Evolutionary conservation across 1,140 invertebrate genomes (phyloP).

Genomic region (Psilanteris sp.): DNA sequence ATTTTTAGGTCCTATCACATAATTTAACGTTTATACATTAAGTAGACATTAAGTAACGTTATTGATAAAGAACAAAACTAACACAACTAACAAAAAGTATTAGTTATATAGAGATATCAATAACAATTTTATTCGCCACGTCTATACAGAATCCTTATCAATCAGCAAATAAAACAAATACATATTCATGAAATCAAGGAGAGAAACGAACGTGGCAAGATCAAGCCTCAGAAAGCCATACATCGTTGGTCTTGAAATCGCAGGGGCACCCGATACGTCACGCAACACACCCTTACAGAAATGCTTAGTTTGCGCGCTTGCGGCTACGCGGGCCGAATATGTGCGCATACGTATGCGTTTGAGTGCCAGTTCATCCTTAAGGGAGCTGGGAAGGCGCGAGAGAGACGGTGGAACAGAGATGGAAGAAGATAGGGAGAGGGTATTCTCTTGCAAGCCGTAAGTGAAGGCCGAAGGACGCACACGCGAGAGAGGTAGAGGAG

Average conservation of each 20-base stretch:
- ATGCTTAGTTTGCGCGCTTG: conserved; percentile 76
- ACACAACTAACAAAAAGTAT: no score
- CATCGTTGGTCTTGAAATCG: conserved; percentile 46
- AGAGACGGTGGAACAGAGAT: conserved; percentile 8
- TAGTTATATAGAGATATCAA: no score
- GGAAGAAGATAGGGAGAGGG: conserved; percentile 23
- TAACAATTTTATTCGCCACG: not conserved
- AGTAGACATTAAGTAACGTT: no score
- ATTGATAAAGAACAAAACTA: no score
- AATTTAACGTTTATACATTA: no score
- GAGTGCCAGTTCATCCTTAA: conserved; percentile 77
- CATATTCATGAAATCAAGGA: conserved; percentile 31
- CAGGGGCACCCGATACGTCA: conserved; percentile 74
- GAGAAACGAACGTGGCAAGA: conserved; percentile 23
- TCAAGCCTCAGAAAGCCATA: conserved; percentile 32
- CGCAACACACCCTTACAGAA: conserved; percentile 76
- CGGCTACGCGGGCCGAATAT: conserved; percentile 52
- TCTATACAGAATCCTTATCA: conserved; percentile 16
- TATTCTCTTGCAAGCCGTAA: conserved; percentile 44
- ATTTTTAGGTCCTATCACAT: no score
- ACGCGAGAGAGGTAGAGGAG: conserved; percentile 27
- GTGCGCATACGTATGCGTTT: conserved; percentile 64
- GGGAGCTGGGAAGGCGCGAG: conserved; percentile 58
- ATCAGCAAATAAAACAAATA: conserved; percentile 41
- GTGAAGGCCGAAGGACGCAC: conserved; percentile 53